A percentile compares a stretch with the other conserved stretches of the same genome.
Evolutionary conservation across 37 sponge, comb jelly and placozoan species (phyloP).

Genomic region (Beroe ovata): DNA sequence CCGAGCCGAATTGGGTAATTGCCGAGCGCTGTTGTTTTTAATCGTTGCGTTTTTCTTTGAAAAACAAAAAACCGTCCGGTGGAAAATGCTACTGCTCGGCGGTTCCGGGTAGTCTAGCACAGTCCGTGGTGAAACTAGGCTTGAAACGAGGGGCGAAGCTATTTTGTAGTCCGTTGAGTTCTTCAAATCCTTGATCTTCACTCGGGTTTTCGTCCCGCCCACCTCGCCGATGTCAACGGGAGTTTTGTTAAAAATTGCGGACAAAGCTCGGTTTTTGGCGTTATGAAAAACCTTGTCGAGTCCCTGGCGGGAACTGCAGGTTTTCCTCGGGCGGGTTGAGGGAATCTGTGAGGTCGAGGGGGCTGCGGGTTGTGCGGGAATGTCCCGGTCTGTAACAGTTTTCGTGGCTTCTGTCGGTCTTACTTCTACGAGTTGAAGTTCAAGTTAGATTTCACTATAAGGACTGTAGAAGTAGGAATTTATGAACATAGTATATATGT

Average conservation of each 20-base stretch:
- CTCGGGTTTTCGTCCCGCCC: conserved; percentile 8
- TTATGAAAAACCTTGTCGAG: conserved; percentile 62
- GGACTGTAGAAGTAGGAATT: no score
- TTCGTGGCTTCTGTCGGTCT: neutral
- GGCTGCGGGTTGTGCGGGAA: conserved; percentile 18
- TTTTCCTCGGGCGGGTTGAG: neutral
- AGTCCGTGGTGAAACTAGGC: conserved; percentile 42
- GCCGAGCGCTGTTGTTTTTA: neutral
- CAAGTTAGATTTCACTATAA: no score
- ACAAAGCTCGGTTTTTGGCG: conserved; percentile 52
- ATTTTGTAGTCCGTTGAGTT: neutral
- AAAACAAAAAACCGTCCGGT: conserved; percentile 16
- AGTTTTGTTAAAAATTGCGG: conserved; percentile 57
- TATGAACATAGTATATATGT: neutral
- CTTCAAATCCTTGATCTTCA: conserved; percentile 1
- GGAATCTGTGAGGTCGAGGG: neutral
- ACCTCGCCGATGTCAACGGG: neutral
- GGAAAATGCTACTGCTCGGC: conserved; percentile 33
- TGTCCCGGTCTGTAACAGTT: neutral
- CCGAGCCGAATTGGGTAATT: conserved; percentile 8
- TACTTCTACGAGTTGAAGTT: no score
- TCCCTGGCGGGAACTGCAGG: conserved; percentile 3
- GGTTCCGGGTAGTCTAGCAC: neutral
- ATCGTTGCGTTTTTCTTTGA: neutral
- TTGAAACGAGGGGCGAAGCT: conserved; percentile 50